Evolutionary conservation across 2,113 vertebrate species (phyloP), one percentile per base, ranked within the genome.

Genomic region (Ictalurus furcatus): DNA sequence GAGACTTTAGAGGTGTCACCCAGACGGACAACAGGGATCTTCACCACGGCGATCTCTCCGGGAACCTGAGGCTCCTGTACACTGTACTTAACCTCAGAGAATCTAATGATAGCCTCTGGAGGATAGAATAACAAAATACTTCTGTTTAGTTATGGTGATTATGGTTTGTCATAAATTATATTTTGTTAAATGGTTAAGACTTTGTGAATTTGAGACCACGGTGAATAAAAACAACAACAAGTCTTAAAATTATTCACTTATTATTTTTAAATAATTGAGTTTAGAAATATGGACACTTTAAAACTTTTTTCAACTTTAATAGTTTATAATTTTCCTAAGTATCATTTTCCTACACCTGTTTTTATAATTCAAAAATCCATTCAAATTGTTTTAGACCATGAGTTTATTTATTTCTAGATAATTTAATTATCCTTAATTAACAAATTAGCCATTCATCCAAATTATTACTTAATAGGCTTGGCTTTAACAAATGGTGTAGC

Each of bases 71-170:
- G 96, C 85, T 97, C 96, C 83, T 94, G 95, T 58, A 97, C 92
- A 30, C 95, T 97, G 92, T 96, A 96, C 91, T 97, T 97, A 58
- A 96, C 95, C 94, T 97, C 95, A n/a, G 96, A 96, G 90, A 97
- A 97, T 89, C 94, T 96, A 90, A 97, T 97, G 90, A 97, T 94
- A 48, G 97, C 92, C 91, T 96, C 97, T 96, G 92, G 19, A 85
- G 44, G 74, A 86, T 56, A 28, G 3, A 65, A 34, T n/a, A 23
- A 76, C 0, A 56, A 37, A 30, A 71, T 14, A 2, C 1, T 37
- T 1, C 16, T 16, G 23, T 74, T 30, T n/a, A 87, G 17, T 56
- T 56, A 65, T 37, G 23, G 54, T 81, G 30, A 11, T 37, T 83
- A 11, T 83, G 21, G 30, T 61, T 59, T 2, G 58, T 28, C 34